Conservation (phyloP, 2,113 vertebrate genomes). For the Tetrax tetrax region DNA sequence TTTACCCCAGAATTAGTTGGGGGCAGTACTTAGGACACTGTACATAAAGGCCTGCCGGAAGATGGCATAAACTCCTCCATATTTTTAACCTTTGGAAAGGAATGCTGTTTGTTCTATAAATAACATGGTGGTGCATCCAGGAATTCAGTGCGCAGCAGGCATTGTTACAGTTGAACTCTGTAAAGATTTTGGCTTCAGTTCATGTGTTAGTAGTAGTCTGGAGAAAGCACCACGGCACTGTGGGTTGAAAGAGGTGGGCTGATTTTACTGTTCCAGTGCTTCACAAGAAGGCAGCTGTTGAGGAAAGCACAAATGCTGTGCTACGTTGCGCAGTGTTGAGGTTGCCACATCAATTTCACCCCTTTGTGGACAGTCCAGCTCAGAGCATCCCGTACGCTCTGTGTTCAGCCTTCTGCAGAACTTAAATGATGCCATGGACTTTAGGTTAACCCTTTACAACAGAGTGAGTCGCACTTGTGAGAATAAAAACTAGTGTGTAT, state of each 20-base stretch:
- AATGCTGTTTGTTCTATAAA: conserved; percentile 37
- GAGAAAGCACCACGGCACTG: background rate
- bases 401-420: background rate
- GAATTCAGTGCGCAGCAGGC: conserved; percentile 14
- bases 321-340: background rate
- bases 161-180: conserved; percentile 27
- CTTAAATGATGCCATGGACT: background rate
- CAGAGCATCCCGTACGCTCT: background rate
- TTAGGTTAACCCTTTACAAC: background rate
- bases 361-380: background rate
- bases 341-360: background rate
- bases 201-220: background rate
- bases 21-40: background rate
- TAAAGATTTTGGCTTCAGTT: conserved; percentile 4
- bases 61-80: conserved; percentile 47
- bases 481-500: background rate
- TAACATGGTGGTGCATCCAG: background rate
- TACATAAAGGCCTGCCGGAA: conserved; percentile 13
- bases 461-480: background rate
- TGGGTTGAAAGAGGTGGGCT: background rate
- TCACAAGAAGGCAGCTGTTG: background rate
- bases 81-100: conserved; percentile 49
- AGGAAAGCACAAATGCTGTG: background rate
- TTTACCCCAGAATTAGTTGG: conserved; percentile 26
- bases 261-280: background rate